Evolutionary conservation across 1,140 invertebrate species (phyloP).

Genomic region (Brachionus plicatilis): DNA sequence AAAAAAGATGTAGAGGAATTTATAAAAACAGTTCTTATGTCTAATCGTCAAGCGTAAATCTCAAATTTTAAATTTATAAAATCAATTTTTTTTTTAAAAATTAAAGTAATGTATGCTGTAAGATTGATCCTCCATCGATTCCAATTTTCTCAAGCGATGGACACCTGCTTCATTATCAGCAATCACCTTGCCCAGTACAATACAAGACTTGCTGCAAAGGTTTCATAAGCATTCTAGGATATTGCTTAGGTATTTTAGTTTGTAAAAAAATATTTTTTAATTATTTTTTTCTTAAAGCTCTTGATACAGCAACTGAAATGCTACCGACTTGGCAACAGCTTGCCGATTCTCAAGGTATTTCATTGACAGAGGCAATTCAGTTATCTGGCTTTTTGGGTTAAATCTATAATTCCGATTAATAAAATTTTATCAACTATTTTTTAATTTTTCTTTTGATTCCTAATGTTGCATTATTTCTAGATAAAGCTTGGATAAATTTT

Average conservation of each 20-base stretch:
- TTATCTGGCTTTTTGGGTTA: conserved; percentile 14
- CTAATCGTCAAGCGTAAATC: not conserved
- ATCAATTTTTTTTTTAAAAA: not conserved
- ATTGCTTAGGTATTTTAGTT: conserved; percentile 32
- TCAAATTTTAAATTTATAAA: not conserved
- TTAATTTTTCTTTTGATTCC: not conserved
- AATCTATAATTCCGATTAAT: not conserved
- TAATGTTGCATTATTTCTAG: not conserved
- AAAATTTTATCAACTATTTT: not conserved
- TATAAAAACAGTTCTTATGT: not conserved
- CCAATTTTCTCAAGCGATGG: conserved; percentile 32
- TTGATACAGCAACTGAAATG: conserved; percentile 1
- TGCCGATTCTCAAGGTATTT: conserved; percentile 18
- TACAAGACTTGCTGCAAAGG: conserved; percentile 36
- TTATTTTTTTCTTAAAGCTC: not conserved
- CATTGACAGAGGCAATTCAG: conserved; percentile 3
- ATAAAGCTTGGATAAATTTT: not conserved
- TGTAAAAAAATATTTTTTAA: not conserved
- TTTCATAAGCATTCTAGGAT: conserved; percentile 11
- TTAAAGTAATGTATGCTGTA: conserved; percentile 27
- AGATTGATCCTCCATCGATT: conserved; percentile 28
- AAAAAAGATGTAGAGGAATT: not conserved
- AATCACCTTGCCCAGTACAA: conserved; percentile 5
- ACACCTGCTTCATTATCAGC: conserved; percentile 19
- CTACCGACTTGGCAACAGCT: conserved; percentile 9